Evolutionary conservation across 2,113 vertebrate species (phyloP).

Genomic region (Colinus virginianus): DNA sequence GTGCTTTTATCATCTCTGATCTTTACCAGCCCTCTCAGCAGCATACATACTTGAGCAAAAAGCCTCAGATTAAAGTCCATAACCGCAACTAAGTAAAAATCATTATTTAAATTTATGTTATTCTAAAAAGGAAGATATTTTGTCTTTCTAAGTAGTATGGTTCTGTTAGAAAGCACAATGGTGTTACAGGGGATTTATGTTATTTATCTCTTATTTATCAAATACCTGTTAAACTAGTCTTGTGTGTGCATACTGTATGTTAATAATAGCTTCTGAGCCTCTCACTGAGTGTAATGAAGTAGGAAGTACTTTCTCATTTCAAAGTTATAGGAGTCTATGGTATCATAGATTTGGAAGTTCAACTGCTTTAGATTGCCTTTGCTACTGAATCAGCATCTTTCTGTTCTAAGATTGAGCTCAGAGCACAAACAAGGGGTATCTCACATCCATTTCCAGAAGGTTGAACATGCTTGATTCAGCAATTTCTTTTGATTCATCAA

Average conservation of each 20-base stretch:
- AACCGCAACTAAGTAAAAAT: not conserved
- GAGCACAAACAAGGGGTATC: constrained; percentile 56
- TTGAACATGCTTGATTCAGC: constrained; percentile 99
- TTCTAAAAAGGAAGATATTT: not conserved
- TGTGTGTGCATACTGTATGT: not conserved
- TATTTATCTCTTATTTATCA: not conserved
- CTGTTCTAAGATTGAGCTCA: not conserved
- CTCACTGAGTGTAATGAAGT: not conserved
- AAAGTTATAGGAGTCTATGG: not conserved
- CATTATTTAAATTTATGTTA: not conserved
- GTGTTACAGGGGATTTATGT: not conserved
- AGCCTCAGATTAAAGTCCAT: not conserved
- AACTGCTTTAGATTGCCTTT: not conserved
- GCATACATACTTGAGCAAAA: not conserved
- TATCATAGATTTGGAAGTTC: not conserved
- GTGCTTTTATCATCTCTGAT: not conserved
- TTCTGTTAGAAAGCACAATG: not conserved
- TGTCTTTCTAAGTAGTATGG: not conserved
- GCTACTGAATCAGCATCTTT: not conserved
- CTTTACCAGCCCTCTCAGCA: not conserved
- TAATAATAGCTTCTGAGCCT: not conserved
- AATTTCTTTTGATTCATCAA: constrained; percentile 97
- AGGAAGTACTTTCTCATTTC: not conserved
- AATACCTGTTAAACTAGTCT: not conserved
- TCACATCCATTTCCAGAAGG: constrained; percentile 96